phyloP scores from a whole-genome alignment of 2,113 vertebrate species.

The Aphyosemion australe region DNA sequence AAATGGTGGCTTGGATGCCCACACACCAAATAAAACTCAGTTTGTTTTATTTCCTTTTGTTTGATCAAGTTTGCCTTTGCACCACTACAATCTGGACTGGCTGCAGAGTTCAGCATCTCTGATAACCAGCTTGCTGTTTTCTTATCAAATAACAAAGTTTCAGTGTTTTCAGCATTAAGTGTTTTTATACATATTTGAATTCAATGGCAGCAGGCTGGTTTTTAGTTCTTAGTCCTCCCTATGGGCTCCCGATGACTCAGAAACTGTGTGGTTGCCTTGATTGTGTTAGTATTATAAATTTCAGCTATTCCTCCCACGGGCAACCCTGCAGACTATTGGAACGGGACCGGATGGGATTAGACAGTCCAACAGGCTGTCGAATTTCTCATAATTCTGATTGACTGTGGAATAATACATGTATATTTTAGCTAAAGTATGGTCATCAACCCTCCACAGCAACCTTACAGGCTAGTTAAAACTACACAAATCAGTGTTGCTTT shows the following conservation, averaged over 20 bases:
- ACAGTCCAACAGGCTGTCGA: not conserved
- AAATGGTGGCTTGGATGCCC: not conserved
- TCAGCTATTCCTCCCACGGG: not conserved
- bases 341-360: not conserved
- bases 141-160: not conserved
- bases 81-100: not conserved
- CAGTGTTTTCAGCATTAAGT: not conserved
- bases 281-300: not conserved
- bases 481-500: not conserved
- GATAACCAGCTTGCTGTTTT: not conserved
- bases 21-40: not conserved
- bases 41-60: not conserved
- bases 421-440: not conserved
- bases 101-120: not conserved
- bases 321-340: not conserved
- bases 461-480: not conserved
- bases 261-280: not conserved
- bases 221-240: not conserved
- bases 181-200: not conserved
- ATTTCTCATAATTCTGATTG: not conserved
- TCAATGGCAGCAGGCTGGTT: not conserved
- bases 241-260: not conserved
- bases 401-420: not conserved
- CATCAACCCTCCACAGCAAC: not conserved
- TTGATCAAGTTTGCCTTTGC: not conserved